Conservation (phyloP, 2,113 vertebrate species). For the Rafetus swinhoei region DNA sequence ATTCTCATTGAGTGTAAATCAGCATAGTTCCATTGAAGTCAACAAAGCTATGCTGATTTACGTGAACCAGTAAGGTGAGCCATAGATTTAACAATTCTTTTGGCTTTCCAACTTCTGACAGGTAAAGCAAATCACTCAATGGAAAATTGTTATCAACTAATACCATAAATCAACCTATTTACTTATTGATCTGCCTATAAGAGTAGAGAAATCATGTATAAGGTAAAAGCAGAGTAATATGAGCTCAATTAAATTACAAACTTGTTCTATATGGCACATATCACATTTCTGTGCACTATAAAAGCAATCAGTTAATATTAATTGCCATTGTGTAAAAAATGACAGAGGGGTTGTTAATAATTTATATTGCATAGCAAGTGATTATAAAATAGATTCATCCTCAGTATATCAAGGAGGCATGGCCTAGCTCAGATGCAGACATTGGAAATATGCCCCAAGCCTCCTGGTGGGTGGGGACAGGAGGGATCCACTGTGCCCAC, state of each 20-base stretch:
- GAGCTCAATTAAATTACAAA: fast-evolving
- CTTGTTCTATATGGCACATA: background rate
- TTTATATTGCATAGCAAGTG: background rate
- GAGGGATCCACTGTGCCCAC: too few species aligned
- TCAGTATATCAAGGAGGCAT: too few species aligned
- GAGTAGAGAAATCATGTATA: background rate
- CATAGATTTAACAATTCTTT: background rate
- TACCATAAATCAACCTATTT: background rate
- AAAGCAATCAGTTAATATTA: background rate
- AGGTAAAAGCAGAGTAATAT: background rate
- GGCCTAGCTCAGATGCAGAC: too few species aligned
- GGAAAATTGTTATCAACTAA: background rate
- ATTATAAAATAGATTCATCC: background rate
- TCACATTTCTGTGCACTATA: background rate
- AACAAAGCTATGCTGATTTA: background rate
- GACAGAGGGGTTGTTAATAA: background rate
- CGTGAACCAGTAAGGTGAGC: background rate
- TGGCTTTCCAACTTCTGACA: background rate
- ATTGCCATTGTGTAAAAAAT: too few species aligned
- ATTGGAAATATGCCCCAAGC: too few species aligned
- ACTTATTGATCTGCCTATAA: background rate
- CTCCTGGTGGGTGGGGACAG: too few species aligned
- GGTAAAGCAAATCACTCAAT: background rate
- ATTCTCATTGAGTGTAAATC: background rate
- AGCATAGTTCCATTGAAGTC: background rate